phyloP scores from a whole-genome alignment of 2,797 vertebrate species.

The Chaenodraco wilsoni region DNA sequence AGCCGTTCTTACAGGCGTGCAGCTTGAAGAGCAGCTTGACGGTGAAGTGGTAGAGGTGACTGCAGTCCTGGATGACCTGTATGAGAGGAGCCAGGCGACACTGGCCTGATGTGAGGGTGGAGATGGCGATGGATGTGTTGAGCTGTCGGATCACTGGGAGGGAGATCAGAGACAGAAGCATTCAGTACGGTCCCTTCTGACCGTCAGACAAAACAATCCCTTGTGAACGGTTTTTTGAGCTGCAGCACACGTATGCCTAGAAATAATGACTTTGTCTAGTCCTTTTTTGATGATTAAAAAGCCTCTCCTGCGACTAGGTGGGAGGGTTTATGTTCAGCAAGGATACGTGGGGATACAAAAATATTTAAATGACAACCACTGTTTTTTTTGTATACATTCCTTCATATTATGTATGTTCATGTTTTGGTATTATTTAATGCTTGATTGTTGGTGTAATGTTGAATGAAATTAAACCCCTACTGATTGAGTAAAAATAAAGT shows the following conservation, averaged over 20 bases:
- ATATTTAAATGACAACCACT: no score
- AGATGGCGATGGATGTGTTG: slow-evolving; percentile 94
- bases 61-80: slow-evolving; percentile 97
- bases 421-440: no score
- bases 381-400: no score
- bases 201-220: background rate
- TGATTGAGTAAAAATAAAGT: no score
- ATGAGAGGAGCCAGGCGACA: slow-evolving; percentile 96
- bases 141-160: slow-evolving; percentile 89
- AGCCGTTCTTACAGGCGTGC: slow-evolving; percentile 90
- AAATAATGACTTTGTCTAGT: background rate
- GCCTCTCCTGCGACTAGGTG: no score
- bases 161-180: slow-evolving; percentile 9
- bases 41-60: slow-evolving; percentile 96
- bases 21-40: slow-evolving; percentile 98
- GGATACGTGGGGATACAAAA: no score
- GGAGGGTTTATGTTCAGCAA: no score
- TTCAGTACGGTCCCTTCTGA: background rate
- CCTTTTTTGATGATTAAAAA: background rate
- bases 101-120: slow-evolving; percentile 93
- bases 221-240: background rate
- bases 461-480: no score
- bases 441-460: no score
- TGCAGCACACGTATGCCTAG: background rate
- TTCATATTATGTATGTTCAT: no score